Base-by-base conservation (phyloP, 2,797 vertebrate species). In the Gallinago nigripennis region DNA sequence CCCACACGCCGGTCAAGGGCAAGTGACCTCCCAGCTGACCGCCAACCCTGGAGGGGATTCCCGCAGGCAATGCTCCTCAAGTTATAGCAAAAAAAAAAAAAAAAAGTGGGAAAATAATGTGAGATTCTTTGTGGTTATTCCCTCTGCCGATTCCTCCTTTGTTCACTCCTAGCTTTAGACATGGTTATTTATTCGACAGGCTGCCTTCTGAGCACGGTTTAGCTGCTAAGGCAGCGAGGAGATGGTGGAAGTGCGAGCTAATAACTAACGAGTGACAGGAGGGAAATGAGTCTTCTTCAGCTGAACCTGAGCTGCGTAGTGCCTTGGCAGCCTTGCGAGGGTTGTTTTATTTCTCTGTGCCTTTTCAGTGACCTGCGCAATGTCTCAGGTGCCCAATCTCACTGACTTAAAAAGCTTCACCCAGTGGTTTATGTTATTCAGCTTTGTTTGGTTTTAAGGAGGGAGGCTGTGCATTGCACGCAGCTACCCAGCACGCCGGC, bases 401-500 rank as follows among this genome's bases (percentile, higher is more conserved):
- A 12, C 18, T 2, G 16, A 43, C 6, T 35, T 28, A 39, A 75
- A 81, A 68, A 25, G 16, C 31, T 65, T 43, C 41, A 33, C 25
- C 14, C 39, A 3, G 1, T 19, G 27, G 28, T 39, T 84, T 82
- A 33, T 12, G 30, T 27, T 54, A 1, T n/a, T 43, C 13, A 58
- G 30, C 5, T 18, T 14, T 28, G 23, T 66, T 66, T 45, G 39
- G 33, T 61, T 61, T 54, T 14, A 21, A 28, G 45, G 45, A 83
- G 20, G 41, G 12, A 39, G 54, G 51, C 24, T 12, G 53, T n/a
- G 50, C 11, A 0, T 27, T 51, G 61, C 28, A 3, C 33, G 3
- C 9, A 37, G 66, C 25, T 28, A 0, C 35, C 0, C 1, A 6
- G 21, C 48, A 3, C 0, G 0, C 19, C 54, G 8, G 27, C 54